Evolutionary conservation across 1,140 invertebrate species (phyloP), one percentile per base, ranked within the genome.

Genomic region (Zaprionus vittiger): DNA sequence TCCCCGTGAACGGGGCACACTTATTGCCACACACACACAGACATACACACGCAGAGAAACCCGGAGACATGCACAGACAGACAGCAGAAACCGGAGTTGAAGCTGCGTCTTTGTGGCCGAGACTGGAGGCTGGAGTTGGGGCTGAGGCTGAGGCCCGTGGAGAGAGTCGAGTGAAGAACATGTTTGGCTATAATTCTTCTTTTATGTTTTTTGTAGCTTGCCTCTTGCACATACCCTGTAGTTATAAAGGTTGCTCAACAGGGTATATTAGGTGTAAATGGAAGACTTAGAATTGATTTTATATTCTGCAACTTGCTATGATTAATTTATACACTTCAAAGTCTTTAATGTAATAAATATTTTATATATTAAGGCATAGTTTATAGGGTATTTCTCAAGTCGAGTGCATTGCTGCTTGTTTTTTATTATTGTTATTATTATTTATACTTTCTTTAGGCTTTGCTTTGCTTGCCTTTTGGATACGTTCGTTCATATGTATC

Each of bases 151-250:
- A 44, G 41, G n/a, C 41, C 41, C 6, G n/a, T 47, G 41, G 41
- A 41, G 38, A 63, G 80, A 80, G 67, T 65, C 63, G 69, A 77
- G 69, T 77, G 80, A 90, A 81, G 90, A 89, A 89, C 81, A 89
- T 90, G 85, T 89, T 84, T 89, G 85, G 81, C 73, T 85, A 82
- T 90, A 90, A 85, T 85, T 90, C 86, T 91, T 85, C 74, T 75
- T 71, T 60, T 41, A 57, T 59, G 34, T 52, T 62, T 63, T 22
- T 60, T 60, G n/a, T 60, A 44, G 38, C 44, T 31, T 69, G 47
- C 41, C 68, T 41, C 67, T 61, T 15, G 28, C 54, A 28, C 44
- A 52, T 77, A 75, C 73, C 60, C 67, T 60, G 41, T 31, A 70
- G 5, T 24, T n/a, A 49, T 26, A 24, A 38, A 7, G 7, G 2